These are phyloP conservation scores for Eurosta solidaginis DNA, from an alignment of 1,140 invertebrate genomes.

Conservation along the genomic window DNA sequence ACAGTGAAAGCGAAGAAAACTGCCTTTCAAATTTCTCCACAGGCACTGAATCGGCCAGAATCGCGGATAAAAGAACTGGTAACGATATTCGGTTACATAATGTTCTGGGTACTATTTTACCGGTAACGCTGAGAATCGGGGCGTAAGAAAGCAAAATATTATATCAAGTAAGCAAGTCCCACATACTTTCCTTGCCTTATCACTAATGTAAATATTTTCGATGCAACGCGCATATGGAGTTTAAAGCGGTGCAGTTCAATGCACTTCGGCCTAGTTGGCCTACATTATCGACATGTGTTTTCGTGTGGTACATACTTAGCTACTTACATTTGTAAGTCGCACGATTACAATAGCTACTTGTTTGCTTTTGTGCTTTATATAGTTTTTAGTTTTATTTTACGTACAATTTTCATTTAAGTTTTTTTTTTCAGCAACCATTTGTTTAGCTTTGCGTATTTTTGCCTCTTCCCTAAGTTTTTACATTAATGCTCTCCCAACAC, in stretches of 20 bases:
- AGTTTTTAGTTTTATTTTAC: not conserved
- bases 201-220: not conserved
- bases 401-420: slow-evolving; percentile 5
- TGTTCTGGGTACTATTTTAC: not conserved
- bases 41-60: too few species aligned
- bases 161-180: not conserved
- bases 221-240: not conserved
- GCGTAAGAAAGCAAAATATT: not conserved
- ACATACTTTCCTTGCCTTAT: not conserved
- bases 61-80: too few species aligned
- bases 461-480: not conserved
- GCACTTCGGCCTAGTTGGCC: not conserved
- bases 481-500: not conserved
- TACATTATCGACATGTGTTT: slow-evolving; percentile 24
- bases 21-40: too few species aligned
- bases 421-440: not conserved
- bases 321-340: not conserved
- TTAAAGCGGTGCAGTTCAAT: slow-evolving; percentile 11
- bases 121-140: not conserved
- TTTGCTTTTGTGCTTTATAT: not conserved
- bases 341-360: not conserved
- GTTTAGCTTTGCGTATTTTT: not conserved
- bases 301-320: not conserved
- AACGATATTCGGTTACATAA: not conserved
- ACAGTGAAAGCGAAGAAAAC: too few species aligned